A percentile compares a stretch with the other conserved stretches of the same genome.
phyloP scores from a whole-genome alignment of 2,888 invertebrate species.

The Malacosoma neustria region DNA sequence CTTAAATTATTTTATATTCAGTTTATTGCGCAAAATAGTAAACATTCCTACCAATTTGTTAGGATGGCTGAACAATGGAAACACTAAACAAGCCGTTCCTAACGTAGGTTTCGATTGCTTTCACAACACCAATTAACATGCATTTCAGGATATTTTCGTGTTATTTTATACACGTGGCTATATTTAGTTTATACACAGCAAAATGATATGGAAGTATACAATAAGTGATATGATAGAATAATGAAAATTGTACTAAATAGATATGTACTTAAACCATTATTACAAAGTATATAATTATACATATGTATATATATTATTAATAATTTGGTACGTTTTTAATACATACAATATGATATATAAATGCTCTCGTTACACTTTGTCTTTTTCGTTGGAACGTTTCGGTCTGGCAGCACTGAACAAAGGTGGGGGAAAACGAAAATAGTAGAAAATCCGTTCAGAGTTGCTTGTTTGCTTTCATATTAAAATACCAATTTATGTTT shows the following conservation, averaged over 20 bases:
- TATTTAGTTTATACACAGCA: slow-evolving; percentile 48
- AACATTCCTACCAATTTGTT: slow-evolving; percentile 12
- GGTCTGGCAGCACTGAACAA: slow-evolving; percentile 53
- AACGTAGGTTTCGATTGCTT: slow-evolving; percentile 11
- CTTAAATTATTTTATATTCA: too few species aligned
- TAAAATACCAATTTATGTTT: background rate
- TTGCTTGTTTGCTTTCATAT: slow-evolving; percentile 14
- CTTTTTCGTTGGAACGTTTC: slow-evolving; percentile 58
- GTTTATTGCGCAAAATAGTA: too few species aligned
- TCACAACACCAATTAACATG: slow-evolving; percentile 18
- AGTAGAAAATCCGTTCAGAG: slow-evolving; percentile 30
- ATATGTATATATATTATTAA: slow-evolving; percentile 34
- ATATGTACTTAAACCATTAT: slow-evolving; percentile 69
- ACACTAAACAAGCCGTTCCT: slow-evolving; percentile 22
- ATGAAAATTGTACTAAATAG: slow-evolving; percentile 70
- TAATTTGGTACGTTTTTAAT: slow-evolving; percentile 55
- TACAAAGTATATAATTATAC: slow-evolving; percentile 18
- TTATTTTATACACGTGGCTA: slow-evolving; percentile 51
- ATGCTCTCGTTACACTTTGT: slow-evolving; percentile 63
- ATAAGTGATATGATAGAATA: slow-evolving; percentile 66
- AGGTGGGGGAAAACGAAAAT: slow-evolving; percentile 30
- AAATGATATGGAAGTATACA: slow-evolving; percentile 72
- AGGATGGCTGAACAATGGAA: slow-evolving; percentile 13
- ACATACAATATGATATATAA: slow-evolving; percentile 44
- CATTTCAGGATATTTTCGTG: slow-evolving; percentile 38